phyloP scores from a whole-genome alignment of 1,140 invertebrate species.

The Pseudomyrmex concolor region DNA sequence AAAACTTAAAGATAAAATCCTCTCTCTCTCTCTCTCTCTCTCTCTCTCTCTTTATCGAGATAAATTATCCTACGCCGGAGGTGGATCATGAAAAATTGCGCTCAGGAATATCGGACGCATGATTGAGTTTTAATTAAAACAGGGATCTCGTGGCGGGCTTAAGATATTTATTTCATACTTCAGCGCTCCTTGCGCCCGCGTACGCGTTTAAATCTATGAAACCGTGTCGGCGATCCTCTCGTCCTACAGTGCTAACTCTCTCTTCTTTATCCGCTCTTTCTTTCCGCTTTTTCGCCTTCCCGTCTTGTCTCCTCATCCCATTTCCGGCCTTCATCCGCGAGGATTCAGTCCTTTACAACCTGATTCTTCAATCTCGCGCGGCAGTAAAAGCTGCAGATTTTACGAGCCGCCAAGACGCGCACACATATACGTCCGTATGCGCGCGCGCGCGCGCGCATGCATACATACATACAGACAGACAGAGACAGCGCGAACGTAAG shows the following conservation, averaged over 20 bases:
- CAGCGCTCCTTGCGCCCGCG: slow-evolving; percentile 59
- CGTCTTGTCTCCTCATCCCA: slow-evolving; percentile 37
- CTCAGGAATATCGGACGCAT: slow-evolving; percentile 70
- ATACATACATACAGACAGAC: too few relatives aligned
- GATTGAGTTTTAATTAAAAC: slow-evolving; percentile 82
- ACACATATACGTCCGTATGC: slow-evolving; percentile 2
- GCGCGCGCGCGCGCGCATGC: slow-evolving; percentile 5
- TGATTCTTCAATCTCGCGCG: slow-evolving; percentile 79
- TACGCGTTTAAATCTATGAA: slow-evolving; percentile 68
- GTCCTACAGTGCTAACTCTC: slow-evolving; percentile 37
- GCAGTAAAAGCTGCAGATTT: slow-evolving; percentile 79
- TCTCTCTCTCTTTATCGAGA: slow-evolving; percentile 7
- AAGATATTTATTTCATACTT: slow-evolving; percentile 82
- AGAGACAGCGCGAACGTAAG: slow-evolving; percentile 33
- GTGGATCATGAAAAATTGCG: slow-evolving; percentile 73
- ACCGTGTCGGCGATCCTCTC: slow-evolving; percentile 59
- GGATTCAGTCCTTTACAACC: slow-evolving; percentile 75
- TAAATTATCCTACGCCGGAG: slow-evolving; percentile 73
- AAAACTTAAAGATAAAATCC: background rate
- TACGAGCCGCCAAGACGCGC: slow-evolving; percentile 68
- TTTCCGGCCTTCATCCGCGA: slow-evolving; percentile 60
- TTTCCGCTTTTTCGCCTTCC: slow-evolving; percentile 38
- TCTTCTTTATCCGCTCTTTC: slow-evolving; percentile 27
- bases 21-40: too few relatives aligned
- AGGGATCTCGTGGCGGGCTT: slow-evolving; percentile 72